These are phyloP conservation scores for Toxotes lorentzi DNA, from an alignment of 2,797 vertebrate species.

Conservation along the genomic window DNA sequence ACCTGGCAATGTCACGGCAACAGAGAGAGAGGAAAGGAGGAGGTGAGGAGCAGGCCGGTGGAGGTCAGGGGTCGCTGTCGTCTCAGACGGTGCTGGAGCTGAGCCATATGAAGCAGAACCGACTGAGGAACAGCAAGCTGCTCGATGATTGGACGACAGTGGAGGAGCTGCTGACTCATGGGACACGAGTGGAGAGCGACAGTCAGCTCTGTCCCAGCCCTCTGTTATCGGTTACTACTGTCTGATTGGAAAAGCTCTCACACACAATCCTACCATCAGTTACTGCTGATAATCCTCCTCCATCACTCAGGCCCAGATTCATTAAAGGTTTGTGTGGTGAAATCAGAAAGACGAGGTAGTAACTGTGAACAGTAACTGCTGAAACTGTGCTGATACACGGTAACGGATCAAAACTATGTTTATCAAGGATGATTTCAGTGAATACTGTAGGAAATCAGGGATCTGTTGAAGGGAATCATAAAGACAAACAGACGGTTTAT, in stretches of 20 bases:
- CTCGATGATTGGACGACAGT: constrained; percentile 84
- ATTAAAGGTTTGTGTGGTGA: neutral
- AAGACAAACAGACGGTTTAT: neutral
- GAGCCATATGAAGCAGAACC: constrained; percentile 81
- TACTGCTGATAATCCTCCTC: neutral
- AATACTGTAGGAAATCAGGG: neutral
- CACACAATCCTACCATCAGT: neutral
- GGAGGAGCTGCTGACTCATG: constrained; percentile 81
- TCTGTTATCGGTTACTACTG: constrained; percentile 80
- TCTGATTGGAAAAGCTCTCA: constrained; percentile 46
- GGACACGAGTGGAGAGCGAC: constrained; percentile 74
- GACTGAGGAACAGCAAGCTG: constrained; percentile 81
- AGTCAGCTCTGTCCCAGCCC: constrained; percentile 77
- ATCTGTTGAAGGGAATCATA: no score
- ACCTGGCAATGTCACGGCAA: constrained; percentile 72
- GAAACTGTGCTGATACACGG: neutral
- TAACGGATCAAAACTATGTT: neutral
- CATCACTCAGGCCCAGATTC: constrained; percentile 32
- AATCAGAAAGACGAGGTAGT: neutral
- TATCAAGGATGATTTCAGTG: no score
- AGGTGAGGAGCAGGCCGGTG: constrained; percentile 51
- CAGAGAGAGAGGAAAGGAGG: constrained; percentile 70
- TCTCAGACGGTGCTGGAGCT: constrained; percentile 77
- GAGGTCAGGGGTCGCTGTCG: constrained; percentile 46
- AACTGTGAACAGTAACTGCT: neutral